Conservation (phyloP, 2,888 invertebrate species). For the Cyclophora punctaria region DNA sequence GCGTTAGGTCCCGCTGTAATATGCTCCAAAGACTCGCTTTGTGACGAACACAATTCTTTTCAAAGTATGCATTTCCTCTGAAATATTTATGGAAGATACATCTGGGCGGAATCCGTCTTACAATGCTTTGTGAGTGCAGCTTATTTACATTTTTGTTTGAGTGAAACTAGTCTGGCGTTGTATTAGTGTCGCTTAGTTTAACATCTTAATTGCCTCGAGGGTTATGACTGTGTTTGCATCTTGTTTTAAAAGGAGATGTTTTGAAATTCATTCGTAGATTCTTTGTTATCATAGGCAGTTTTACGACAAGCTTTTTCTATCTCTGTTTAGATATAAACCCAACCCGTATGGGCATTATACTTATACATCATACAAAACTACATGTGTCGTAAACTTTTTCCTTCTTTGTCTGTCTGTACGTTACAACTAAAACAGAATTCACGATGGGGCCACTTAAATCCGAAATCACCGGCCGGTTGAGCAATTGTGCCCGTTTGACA, state of each 20-base stretch:
- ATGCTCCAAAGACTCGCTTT: conserved; percentile 13
- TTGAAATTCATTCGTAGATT: too few species aligned
- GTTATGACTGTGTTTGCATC: too few species aligned
- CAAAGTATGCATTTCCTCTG: conserved; percentile 16
- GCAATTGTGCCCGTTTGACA: conserved; percentile 56
- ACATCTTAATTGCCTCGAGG: too few species aligned
- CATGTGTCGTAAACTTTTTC: too few species aligned
- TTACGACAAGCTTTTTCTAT: too few species aligned
- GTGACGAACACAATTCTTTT: conserved; percentile 15
- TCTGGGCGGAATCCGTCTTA: conserved; percentile 18
- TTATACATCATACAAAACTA: too few species aligned
- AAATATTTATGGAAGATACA: conserved; percentile 20
- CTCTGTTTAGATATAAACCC: too few species aligned
- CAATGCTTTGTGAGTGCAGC: conserved; percentile 9
- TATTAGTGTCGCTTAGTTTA: conserved; percentile 1
- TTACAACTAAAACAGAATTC: not conserved
- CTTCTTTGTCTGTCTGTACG: too few species aligned
- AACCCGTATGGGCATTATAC: too few species aligned
- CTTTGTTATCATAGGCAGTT: too few species aligned
- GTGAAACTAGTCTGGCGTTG: conserved; percentile 8
- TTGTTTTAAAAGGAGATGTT: too few species aligned
- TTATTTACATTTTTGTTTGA: conserved; percentile 15
- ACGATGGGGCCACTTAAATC: conserved; percentile 24
- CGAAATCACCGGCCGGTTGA: conserved; percentile 33
- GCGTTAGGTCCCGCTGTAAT: conserved; percentile 4